phyloP scores from a whole-genome alignment of 2,888 invertebrate genomes.

The Drosophila nigricruria region DNA sequence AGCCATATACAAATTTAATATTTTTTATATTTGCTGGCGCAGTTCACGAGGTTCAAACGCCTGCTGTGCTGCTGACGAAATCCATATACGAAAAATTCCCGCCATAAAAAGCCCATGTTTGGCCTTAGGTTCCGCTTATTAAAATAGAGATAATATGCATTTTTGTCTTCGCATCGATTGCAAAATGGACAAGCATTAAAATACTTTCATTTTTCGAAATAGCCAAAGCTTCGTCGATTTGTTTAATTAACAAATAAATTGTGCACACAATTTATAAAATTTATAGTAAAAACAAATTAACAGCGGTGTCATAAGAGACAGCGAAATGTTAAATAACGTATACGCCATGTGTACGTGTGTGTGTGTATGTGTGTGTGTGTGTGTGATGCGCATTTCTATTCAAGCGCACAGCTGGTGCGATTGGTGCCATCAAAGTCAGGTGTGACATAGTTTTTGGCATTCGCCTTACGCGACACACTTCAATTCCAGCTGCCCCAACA shows the following conservation, averaged over 20 bases:
- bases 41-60: constrained; percentile 22
- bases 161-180: constrained; percentile 20
- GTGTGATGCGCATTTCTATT: constrained; percentile 70
- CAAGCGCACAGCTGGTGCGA: constrained; percentile 30
- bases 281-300: constrained; percentile 19
- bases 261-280: constrained; percentile 41
- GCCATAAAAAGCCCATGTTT: constrained; percentile 6
- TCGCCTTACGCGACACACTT: constrained; percentile 65
- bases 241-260: constrained; percentile 68
- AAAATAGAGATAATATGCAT: constrained; percentile 7
- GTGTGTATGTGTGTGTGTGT: constrained; percentile 34
- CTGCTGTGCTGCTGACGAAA: constrained; percentile 15
- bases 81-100: constrained; percentile 15
- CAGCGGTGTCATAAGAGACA: constrained; percentile 64
- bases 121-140: constrained; percentile 4
- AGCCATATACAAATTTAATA: constrained; percentile 11
- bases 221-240: constrained; percentile 30
- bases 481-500: constrained; percentile 39
- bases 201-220: constrained; percentile 57
- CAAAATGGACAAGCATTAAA: constrained; percentile 15
- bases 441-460: constrained; percentile 76
- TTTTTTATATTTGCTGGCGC: neutral
- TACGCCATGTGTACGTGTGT: constrained; percentile 49
- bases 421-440: constrained; percentile 68
- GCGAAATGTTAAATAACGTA: constrained; percentile 69